Evolutionary conservation across 1,140 invertebrate genomes (phyloP), one percentile per base, ranked within the genome.

Genomic region (Brachionus koreanus): DNA sequence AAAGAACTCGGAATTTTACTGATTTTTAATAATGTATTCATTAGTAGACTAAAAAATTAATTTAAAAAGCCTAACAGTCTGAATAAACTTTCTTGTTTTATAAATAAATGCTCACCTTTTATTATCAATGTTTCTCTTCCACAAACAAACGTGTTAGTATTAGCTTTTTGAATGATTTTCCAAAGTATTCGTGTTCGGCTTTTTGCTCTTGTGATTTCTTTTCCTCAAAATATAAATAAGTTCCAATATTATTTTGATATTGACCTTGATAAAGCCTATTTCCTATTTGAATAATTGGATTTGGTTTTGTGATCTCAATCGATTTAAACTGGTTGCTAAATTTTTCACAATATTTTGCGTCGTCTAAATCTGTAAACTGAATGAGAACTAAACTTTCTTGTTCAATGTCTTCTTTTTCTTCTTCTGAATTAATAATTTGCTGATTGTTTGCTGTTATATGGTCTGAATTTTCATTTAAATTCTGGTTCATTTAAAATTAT

Each of bases 271-370:
- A 77, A 19, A 77, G 19, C 23, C 75, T 43, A 57, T 77, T 77
- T 12, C 75, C 75, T 33, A 77, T 77, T 61, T 77, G 75, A 52
- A 77, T 49, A 23, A 77, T 77, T 19, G 75, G 75, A 77, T 77
- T 77, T 16, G n/a, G 39, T 13, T 52, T 46, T n/a, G 75, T 52
- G 2, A 77, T 77, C 10, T 77, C 75, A 16, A 77, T 33, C n/a
- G 75, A 33, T 12, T 61, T 52, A 77, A 77, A 57, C 19, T 77
- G 23, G n/a, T 52, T 35, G 29, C 43, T 57, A 61, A 35, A 61
- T 19, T 77, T 35, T 77, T 77, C 46, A 23, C 75, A 77, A 52
- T 77, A 57, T 16, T 77, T 52, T 4, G 75, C 75, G 75, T 77
- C 75, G 39, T 77, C 75, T 19, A 77, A 77, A 77, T 77, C 75